phyloP scores from a whole-genome alignment of 1,140 invertebrate species.

The Caenorhabditis inopinata region DNA sequence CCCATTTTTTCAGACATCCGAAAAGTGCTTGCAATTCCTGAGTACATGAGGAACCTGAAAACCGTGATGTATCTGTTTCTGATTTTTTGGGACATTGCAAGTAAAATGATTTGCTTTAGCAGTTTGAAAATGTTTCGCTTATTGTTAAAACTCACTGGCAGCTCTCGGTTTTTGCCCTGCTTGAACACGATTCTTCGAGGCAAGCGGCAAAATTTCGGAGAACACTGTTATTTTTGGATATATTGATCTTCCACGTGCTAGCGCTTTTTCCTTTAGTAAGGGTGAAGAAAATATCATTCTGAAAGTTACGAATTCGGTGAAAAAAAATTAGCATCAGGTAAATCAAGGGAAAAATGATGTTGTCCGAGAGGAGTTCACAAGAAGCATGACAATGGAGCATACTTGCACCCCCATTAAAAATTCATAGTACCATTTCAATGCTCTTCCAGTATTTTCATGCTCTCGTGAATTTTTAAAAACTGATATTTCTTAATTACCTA shows the following conservation, averaged over 20 bases:
- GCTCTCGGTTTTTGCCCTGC: conserved; percentile 7
- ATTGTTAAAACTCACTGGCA: conserved; percentile 45
- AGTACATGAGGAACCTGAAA: conserved; percentile 30
- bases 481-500: no score
- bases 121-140: neutral
- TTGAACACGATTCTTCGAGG: conserved; percentile 37
- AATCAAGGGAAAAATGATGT: neutral
- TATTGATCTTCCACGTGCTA: conserved; percentile 33
- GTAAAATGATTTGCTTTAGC: neutral
- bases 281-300: conserved; percentile 42
- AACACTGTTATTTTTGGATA: conserved; percentile 44
- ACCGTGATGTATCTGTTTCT: no score
- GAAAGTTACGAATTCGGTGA: neutral
- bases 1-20: conserved; percentile 61
- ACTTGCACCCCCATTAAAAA: neutral
- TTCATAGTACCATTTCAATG: no score
- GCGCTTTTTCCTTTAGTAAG: conserved; percentile 41
- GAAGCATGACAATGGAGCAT: neutral
- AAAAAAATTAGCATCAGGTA: neutral
- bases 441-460: no score
- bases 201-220: conserved; percentile 47
- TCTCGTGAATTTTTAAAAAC: no score
- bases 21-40: conserved; percentile 59
- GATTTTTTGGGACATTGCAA: no score
- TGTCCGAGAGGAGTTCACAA: neutral